Percentiles rank a stretch among this genome's conserved stretches.
Evolutionary conservation across 2,113 vertebrate genomes (phyloP).

Genomic region (Chaetodon auriga): DNA sequence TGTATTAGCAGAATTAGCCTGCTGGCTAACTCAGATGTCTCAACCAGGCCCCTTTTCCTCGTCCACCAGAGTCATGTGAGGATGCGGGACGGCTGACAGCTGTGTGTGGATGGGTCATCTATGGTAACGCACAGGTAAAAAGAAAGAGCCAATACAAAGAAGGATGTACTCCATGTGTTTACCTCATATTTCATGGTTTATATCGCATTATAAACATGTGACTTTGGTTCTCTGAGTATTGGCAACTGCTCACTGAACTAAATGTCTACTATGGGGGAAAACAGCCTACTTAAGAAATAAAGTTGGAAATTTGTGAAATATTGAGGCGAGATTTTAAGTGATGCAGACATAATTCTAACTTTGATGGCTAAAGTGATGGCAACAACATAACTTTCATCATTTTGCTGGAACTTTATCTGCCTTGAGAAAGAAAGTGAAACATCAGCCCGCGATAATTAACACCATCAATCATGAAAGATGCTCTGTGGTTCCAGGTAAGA

Average conservation of each 20-base stretch:
- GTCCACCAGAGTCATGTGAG: conserved; percentile 38
- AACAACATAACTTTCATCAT: conserved; percentile 33
- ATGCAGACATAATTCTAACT: conserved; percentile 27
- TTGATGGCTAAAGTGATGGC: conserved; percentile 27
- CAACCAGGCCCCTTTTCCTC: conserved; percentile 44
- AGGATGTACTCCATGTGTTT: too few species aligned
- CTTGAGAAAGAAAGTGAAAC: conserved; percentile 64
- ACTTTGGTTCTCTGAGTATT: not conserved
- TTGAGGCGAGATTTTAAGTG: conserved; percentile 6
- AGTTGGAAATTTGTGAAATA: conserved; percentile 29
- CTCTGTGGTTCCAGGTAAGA: conserved; percentile 59
- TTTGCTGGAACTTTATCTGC: conserved; percentile 61
- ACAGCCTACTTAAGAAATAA: conserved; percentile 4
- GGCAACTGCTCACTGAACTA: not conserved
- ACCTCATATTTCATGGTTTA: not conserved
- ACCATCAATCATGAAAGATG: conserved; percentile 68
- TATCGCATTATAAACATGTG: not conserved
- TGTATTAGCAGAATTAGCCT: conserved; percentile 88
- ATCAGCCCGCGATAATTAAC: conserved; percentile 70
- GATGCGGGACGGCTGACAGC: conserved; percentile 22
- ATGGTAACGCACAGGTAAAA: not conserved
- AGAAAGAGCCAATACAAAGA: not conserved
- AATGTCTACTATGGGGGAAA: conserved; percentile 6
- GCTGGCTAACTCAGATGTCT: conserved; percentile 83
- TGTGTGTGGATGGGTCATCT: conserved; percentile 1